Base-by-base conservation (phyloP, 2,888 invertebrate genomes). In the Emmelina monodactyla region DNA sequence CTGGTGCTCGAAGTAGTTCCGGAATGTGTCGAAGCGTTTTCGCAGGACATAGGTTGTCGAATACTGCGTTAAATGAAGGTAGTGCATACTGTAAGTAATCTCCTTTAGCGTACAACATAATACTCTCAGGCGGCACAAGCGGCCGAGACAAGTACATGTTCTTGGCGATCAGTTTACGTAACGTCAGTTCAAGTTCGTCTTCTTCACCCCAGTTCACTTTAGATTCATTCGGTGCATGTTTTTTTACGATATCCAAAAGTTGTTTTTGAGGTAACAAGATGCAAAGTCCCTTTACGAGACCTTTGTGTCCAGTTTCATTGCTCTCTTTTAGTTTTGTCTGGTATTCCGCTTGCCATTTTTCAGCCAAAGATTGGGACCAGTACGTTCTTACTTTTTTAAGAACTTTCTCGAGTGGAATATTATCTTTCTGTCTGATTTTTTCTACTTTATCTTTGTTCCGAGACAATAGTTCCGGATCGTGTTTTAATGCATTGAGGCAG, bases 71-170 rank as follows among this genome's bases (percentile, higher is more conserved):
- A 5, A 75, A 46, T 12, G 75, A 69, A 2, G 66, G 62, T 9
- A 72, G 50, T 6, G 54, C 50, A 37, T 50, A 64, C 40, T 71
- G 67, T 28, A 72, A 51, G 39, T 71, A 72, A 44, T 75, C 71
- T 14, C 69, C 67, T 49, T 60, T 64, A 2, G 71, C 67, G 39
- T 62, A 76, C 34, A 39, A 49, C 16, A 75, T 42, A 1, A 68
- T 48, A 2, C 49, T 37, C 3, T 63, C 55, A 16, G 64, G 45
- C 5, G 57, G 40, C 2, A 53, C 45, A 4, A 59, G 49, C 2
- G 71, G 72, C 42, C 75, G 59, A 22, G 66, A 57, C n/a, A 59
- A 37, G 38, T 66, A 49, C 47, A 72, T 52, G 38, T 53, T 48
- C 43, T 60, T 61, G 2, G 64, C 66, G 16, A 75, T 56, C 39